Evolutionary conservation across 1,140 invertebrate species (phyloP), one percentile per base, ranked within the genome.

Genomic region (Samia ricini): DNA sequence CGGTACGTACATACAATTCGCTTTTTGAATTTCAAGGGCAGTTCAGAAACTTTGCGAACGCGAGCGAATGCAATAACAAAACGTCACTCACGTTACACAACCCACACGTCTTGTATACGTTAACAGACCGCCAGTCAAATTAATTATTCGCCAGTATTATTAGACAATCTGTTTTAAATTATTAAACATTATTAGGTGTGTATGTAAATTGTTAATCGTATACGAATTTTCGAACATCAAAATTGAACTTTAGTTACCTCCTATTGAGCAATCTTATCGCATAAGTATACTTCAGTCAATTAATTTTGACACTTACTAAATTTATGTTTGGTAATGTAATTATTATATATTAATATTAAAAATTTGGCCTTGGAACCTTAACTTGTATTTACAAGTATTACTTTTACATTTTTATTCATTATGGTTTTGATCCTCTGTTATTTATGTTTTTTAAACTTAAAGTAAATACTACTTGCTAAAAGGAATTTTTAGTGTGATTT

Each of bases 51-150:
- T 56, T 51, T 56, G 68, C 64, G 61, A 23, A 67, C 68, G 65
- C 65, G 69, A 58, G 63, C 73, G 63, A 59, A 33, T 64, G 72
- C n/a, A 42, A 29, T 4, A 42, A 42, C 52, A 66, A 56, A 66
- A 67, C 66, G 67, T 70, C 69, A 70, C 55, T 60, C 21, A 60
- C n/a, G n/a, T 76, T 76, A 54, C 71, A 63, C 66, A 73, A 76
- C 66, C 66, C 64, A 76, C 74, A 66, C 63, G 59, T 63, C 64
- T 65, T 68, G 62, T 68, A 65, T 60, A 65, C 58, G 50, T 50
- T 59, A 62, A 52, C 66, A 68, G 68, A 66, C 71, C 71, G 68
- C 63, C 15, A 7, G 4, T 12, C 56, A 52, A 71, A 72, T 69
- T 76, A 71, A 76, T 76, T 71, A 68, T 54, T 50, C 29, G 57